These are phyloP conservation scores for Drosophila lacertosa DNA, from an alignment of 1,140 invertebrate genomes.

Conservation along the genomic window DNA sequence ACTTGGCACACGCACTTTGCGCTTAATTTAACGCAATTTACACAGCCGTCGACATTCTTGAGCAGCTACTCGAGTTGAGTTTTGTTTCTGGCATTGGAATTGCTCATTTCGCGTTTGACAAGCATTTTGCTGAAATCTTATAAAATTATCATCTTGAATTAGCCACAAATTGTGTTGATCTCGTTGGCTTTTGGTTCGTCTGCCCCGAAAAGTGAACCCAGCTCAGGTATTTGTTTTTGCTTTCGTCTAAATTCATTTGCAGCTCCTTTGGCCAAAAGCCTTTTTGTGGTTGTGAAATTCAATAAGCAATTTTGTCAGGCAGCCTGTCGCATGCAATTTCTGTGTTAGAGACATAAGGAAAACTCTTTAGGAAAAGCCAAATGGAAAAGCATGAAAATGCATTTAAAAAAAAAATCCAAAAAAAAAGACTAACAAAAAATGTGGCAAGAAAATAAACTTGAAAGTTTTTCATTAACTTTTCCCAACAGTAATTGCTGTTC, in stretches of 20 bases:
- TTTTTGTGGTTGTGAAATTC: conserved; percentile 5
- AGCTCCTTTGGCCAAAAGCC: conserved; percentile 7
- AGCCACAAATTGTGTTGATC: conserved; percentile 27
- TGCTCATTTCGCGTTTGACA: conserved; percentile 15
- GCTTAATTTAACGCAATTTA: conserved; percentile 74
- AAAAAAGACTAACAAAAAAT: background rate
- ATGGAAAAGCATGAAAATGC: background rate
- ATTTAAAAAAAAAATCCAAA: background rate
- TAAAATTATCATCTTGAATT: conserved; percentile 15
- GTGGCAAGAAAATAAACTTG: background rate
- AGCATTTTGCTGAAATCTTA: conserved; percentile 6
- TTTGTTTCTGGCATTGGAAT: conserved; percentile 17
- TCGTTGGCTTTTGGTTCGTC: conserved; percentile 6
- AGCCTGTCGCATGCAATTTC: conserved; percentile 2
- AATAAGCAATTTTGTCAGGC: background rate
- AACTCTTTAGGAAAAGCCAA: conserved; percentile 1
- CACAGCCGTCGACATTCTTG: conserved; percentile 9
- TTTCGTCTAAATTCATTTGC: conserved; percentile 13
- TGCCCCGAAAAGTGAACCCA: background rate
- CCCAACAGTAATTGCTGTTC: conserved; percentile 1
- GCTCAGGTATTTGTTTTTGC: background rate
- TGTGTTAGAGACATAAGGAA: background rate
- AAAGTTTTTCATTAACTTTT: conserved; percentile 3
- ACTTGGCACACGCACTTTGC: conserved; percentile 57
- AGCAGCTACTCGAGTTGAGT: conserved; percentile 10